phyloP scores from a whole-genome alignment of 92 coral and sea anemone species.

The Isaurus tuberculatus region DNA sequence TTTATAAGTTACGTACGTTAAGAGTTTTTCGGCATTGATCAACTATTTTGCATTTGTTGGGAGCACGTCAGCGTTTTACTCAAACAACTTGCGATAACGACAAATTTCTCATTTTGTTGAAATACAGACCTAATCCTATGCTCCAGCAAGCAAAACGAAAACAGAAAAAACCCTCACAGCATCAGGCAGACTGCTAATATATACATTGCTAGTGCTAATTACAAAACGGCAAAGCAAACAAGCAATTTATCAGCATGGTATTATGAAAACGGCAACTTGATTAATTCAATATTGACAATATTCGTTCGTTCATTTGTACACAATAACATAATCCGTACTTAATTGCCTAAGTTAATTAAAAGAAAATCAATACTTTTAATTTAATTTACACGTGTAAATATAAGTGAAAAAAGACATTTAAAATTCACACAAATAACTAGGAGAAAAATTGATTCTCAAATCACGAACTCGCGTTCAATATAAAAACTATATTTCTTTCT shows the following conservation, averaged over 20 bases:
- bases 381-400: background rate
- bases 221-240: background rate
- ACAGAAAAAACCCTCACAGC: background rate
- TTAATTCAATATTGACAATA: background rate
- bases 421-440: background rate
- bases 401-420: background rate
- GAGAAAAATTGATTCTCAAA: too few relatives aligned
- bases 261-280: background rate
- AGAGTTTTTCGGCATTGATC: slow-evolving; percentile 10
- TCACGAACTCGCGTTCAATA: too few relatives aligned
- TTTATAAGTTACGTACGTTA: background rate
- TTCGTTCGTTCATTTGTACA: background rate
- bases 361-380: background rate
- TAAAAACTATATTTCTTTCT: too few relatives aligned
- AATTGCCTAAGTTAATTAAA: background rate
- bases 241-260: slow-evolving; percentile 1
- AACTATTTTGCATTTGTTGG: background rate
- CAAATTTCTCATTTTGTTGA: background rate
- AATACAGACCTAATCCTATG: slow-evolving; percentile 1
- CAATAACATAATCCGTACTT: background rate
- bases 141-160: slow-evolving; percentile 24
- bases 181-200: background rate
- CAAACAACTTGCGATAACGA: background rate
- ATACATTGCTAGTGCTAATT: background rate
- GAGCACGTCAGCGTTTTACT: background rate